phyloP scores from a whole-genome alignment of 2,113 vertebrate species.

The Onychostoma macrolepis region DNA sequence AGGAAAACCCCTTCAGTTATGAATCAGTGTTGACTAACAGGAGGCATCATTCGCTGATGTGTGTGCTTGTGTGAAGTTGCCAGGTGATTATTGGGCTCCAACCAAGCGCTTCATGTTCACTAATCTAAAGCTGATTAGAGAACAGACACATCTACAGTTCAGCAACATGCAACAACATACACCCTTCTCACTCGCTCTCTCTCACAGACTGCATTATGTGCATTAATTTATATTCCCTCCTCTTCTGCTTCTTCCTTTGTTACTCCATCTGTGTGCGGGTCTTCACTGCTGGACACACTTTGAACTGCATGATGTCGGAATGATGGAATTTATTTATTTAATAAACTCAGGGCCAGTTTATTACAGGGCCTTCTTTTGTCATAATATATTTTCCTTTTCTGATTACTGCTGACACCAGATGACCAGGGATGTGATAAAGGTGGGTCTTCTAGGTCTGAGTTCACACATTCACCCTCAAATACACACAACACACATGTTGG shows the following conservation, averaged over 20 bases:
- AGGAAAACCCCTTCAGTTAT: neutral
- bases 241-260: neutral
- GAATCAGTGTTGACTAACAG: neutral
- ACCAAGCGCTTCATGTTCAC: constrained; percentile 47
- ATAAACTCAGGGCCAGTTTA: neutral
- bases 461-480: constrained; percentile 10
- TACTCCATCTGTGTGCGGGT: neutral
- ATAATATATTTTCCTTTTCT: constrained; percentile 56
- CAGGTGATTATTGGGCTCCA: constrained; percentile 62
- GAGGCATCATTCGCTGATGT: constrained; percentile 7
- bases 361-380: no score
- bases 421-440: constrained; percentile 96
- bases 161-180: constrained; percentile 57
- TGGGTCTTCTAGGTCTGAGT: constrained; percentile 71
- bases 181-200: constrained; percentile 35
- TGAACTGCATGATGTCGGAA: neutral
- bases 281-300: neutral
- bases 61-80: constrained; percentile 46
- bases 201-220: neutral
- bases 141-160: constrained; percentile 64
- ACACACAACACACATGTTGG: constrained; percentile 1
- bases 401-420: constrained; percentile 82
- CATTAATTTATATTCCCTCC: neutral
- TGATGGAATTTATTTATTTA: neutral
- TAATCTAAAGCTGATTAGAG: constrained; percentile 72